phyloP scores from a whole-genome alignment of 2,888 invertebrate species.

The Caenorhabditis imperialis region DNA sequence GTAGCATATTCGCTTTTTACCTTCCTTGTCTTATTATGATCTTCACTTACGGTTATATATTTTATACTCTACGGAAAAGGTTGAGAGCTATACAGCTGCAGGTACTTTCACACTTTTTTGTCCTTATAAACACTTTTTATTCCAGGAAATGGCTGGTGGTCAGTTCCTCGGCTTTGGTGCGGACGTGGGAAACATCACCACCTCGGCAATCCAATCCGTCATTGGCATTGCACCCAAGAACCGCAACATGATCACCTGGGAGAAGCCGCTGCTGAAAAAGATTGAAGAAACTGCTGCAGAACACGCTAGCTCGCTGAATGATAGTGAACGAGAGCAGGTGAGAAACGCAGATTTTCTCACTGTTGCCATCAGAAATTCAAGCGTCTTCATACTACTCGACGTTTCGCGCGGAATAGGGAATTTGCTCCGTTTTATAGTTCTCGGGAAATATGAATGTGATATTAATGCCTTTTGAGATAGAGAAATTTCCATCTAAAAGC shows the following conservation, averaged over 20 bases:
- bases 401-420: slow-evolving; percentile 50
- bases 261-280: slow-evolving; percentile 76
- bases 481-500: background rate
- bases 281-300: slow-evolving; percentile 78
- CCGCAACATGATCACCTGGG: slow-evolving; percentile 78
- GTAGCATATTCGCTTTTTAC: slow-evolving; percentile 79
- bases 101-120: slow-evolving; percentile 44
- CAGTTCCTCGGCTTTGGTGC: slow-evolving; percentile 77
- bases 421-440: slow-evolving; percentile 44
- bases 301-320: slow-evolving; percentile 76
- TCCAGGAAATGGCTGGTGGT: slow-evolving; percentile 77
- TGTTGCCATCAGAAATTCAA: slow-evolving; percentile 35
- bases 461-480: slow-evolving; percentile 18
- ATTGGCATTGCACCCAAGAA: slow-evolving; percentile 76
- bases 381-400: slow-evolving; percentile 16
- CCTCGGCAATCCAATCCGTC: slow-evolving; percentile 76
- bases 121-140: background rate
- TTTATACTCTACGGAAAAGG: slow-evolving; percentile 78
- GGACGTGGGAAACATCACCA: slow-evolving; percentile 76
- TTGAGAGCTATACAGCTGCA: slow-evolving; percentile 76
- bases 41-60: slow-evolving; percentile 79
- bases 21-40: slow-evolving; percentile 80
- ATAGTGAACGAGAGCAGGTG: slow-evolving; percentile 76
- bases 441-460: slow-evolving; percentile 46
- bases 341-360: slow-evolving; percentile 36